Base-by-base conservation (phyloP, 2,888 invertebrate species). In the Cryptocheilus praepositus region DNA sequence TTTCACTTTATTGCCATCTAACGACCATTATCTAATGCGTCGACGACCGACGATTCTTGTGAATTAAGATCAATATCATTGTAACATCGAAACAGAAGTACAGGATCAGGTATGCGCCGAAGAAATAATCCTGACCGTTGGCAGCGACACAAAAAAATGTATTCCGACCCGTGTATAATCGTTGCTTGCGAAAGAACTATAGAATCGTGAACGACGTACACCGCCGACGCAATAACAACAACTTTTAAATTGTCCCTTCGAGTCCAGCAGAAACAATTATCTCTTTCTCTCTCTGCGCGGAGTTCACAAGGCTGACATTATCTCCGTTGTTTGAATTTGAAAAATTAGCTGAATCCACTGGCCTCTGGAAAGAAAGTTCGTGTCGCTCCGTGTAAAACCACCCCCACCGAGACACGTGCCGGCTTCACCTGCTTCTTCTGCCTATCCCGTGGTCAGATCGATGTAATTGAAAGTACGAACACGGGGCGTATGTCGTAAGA, bases 271-370 rank as follows among this genome's bases (percentile, higher is more conserved):
- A 49, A 18, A 49, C 49, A 8, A 49, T 49, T 49, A 49, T 19
- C 49, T 36, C 36, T 36, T 36, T 36, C 36, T 7, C 36, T 7
- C 36, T 36, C 36, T 11, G 4, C 1, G 7, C 36, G 28, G 4
- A 28, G 28, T 36, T 36, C 36, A 1, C 36, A 28, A 46, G 46
- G 46, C 4, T 46, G 57, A 21, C 44, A 57, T 57, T 58, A 58
- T 69, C 69, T 64, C 19, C 54, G 49, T 60, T 68, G 68, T 71
- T 71, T 71, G 67, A 71, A 71, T 68, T 68, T 68, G 64, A 70
- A 67, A 70, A 68, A 71, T 71, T 68, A 68, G 67, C 61, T 45
- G 60, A 70, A 67, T 62, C 57, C 49, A 59, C 51, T 45, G 44
- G 44, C 18, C 53, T 55, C 53, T 51, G 25, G 52, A 66, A 67